Conservation (phyloP, 2,888 invertebrate species). For the Allygus modestus region DNA sequence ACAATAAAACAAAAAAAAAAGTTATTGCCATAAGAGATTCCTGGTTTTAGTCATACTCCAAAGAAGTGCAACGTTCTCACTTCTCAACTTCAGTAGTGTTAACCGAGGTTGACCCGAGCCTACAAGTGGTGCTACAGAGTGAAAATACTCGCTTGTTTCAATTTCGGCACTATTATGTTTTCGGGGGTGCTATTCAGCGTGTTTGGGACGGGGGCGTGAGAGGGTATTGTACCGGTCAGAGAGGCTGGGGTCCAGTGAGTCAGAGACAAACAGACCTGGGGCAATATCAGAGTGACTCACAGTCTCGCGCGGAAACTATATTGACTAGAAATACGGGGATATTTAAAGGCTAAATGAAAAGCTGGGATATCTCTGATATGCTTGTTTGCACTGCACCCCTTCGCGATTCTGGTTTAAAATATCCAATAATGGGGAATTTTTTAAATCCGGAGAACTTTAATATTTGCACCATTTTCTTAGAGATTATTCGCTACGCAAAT, state of each 20-base stretch:
- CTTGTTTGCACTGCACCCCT: too few species aligned
- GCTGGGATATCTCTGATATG: too few species aligned
- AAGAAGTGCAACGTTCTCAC: background rate
- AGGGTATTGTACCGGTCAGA: background rate
- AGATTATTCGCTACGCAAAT: too few species aligned
- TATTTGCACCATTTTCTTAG: too few species aligned
- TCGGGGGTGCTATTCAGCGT: background rate
- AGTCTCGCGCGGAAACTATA: background rate
- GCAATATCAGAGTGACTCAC: constrained; percentile 11
- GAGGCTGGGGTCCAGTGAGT: constrained; percentile 4
- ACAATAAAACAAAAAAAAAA: too few species aligned
- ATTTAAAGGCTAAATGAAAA: too few species aligned
- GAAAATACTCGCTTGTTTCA: background rate
- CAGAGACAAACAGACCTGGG: constrained; percentile 15
- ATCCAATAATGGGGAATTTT: too few species aligned
- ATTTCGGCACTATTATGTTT: constrained; percentile 38
- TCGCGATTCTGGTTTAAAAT: too few species aligned
- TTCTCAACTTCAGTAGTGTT: background rate
- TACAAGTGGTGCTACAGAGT: background rate
- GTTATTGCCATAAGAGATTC: too few species aligned
- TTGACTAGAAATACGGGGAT: too few species aligned
- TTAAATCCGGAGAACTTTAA: too few species aligned
- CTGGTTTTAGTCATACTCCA: background rate
- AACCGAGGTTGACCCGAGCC: background rate
- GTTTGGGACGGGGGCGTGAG: background rate